Evolutionary conservation across 92 coral and sea anemone species (phyloP).

Genomic region (Diadumene lineata): DNA sequence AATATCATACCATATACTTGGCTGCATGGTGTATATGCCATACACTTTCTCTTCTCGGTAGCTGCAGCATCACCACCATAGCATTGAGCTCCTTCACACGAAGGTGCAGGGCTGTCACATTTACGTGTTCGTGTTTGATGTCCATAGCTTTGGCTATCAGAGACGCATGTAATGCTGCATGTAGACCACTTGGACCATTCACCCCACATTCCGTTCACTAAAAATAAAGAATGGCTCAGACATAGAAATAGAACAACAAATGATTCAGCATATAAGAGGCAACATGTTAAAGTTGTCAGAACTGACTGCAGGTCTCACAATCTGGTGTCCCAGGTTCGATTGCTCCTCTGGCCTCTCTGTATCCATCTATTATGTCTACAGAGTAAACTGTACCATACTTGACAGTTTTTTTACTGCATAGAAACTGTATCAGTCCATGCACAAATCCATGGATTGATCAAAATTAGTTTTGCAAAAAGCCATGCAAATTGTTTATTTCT

Average conservation of each 20-base stretch:
- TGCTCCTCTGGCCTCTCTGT: no score
- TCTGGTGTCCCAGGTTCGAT: no score
- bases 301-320: no score
- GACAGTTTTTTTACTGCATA: no score
- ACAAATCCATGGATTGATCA: no score
- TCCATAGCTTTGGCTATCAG: not conserved
- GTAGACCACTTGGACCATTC: conserved; percentile 44
- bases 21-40: conserved; percentile 1
- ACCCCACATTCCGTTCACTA: conserved; percentile 60
- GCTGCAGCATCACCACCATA: conserved; percentile 27
- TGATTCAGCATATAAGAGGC: no score
- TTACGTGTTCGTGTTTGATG: conserved; percentile 33
- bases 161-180: conserved; percentile 50
- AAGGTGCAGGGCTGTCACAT: conserved; percentile 58
- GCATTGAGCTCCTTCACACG: conserved; percentile 51
- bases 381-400: no score
- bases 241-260: not conserved
- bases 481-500: no score
- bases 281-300: no score
- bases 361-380: no score
- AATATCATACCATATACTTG: conserved; percentile 11
- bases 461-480: no score
- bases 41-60: conserved; percentile 2
- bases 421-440: no score
- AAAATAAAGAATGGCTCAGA: not conserved